phyloP scores from a whole-genome alignment of 2,797 vertebrate species.

The Anguilla marmorata region DNA sequence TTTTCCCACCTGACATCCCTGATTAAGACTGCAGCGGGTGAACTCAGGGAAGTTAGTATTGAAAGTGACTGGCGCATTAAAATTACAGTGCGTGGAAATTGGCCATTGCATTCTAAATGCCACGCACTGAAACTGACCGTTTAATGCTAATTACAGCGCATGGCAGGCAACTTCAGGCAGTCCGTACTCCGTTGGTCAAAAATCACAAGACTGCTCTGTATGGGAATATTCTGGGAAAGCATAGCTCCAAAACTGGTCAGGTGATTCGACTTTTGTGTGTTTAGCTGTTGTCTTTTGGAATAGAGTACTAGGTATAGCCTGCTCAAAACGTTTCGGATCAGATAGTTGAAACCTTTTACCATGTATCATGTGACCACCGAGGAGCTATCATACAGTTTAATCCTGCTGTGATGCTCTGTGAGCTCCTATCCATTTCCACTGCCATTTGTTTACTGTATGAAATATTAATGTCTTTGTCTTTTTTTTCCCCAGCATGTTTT shows the following conservation, averaged over 20 bases:
- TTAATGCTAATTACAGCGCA: not conserved
- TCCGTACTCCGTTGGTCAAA: not conserved
- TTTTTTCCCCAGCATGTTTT: not conserved
- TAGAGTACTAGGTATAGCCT: constrained; percentile 9
- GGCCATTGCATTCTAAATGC: not conserved
- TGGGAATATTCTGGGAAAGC: not conserved
- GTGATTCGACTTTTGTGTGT: not conserved
- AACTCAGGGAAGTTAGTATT: not conserved
- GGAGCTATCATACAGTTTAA: constrained; percentile 24
- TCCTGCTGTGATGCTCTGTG: constrained; percentile 13
- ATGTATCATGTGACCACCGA: constrained; percentile 22
- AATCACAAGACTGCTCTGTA: not conserved
- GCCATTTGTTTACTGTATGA: constrained; percentile 24
- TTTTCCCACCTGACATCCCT: not conserved
- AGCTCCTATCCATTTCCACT: constrained; percentile 19
- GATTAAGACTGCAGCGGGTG: not conserved
- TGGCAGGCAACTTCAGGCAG: not conserved
- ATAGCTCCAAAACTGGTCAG: not conserved
- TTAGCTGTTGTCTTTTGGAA: not conserved
- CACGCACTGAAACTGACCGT: not conserved
- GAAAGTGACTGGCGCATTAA: not conserved
- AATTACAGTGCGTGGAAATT: not conserved
- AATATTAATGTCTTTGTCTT: constrained; percentile 22
- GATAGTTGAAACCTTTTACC: constrained; percentile 32
- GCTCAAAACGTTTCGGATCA: constrained; percentile 22